Conservation (phyloP, 2,113 vertebrate species). For the Thunnus maccoyii region DNA sequence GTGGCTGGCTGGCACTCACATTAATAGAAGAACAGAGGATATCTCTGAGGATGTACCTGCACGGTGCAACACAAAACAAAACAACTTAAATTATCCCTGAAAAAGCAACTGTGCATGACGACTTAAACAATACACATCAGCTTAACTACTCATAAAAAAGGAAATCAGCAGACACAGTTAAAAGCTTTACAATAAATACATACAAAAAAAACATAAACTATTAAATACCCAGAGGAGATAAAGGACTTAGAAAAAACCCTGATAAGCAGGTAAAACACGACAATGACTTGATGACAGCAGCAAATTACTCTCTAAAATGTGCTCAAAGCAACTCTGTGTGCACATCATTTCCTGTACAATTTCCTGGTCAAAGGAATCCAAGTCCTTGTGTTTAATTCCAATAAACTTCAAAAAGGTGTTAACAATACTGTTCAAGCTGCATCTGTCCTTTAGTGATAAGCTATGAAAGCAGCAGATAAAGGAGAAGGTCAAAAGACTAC, state of each 20-base stretch:
- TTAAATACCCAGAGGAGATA: constrained; percentile 1
- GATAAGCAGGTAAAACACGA: not conserved
- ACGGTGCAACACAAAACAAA: not conserved
- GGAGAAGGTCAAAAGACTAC: constrained; percentile 41
- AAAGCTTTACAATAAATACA: constrained; percentile 6
- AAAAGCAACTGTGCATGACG: not conserved
- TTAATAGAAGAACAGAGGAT: not conserved
- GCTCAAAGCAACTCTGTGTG: constrained; percentile 1
- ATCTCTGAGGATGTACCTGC: not conserved
- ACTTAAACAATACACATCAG: not conserved
- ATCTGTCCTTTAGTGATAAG: constrained; percentile 30
- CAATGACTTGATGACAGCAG: not conserved
- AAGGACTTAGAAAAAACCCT: not conserved
- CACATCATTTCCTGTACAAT: constrained; percentile 23
- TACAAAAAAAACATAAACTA: not conserved
- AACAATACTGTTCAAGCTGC: constrained; percentile 9
- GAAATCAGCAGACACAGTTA: not conserved
- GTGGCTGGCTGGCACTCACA: not conserved
- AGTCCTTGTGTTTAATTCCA: constrained; percentile 26
- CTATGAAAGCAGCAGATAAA: constrained; percentile 46
- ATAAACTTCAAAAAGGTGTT: constrained; percentile 33
- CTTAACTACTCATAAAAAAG: not conserved
- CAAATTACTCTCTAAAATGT: not conserved
- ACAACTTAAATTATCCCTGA: not conserved
- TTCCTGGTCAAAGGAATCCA: constrained; percentile 32